phyloP scores from a whole-genome alignment of 2,113 vertebrate species.

The Sinocyclocheilus rhinocerous region DNA sequence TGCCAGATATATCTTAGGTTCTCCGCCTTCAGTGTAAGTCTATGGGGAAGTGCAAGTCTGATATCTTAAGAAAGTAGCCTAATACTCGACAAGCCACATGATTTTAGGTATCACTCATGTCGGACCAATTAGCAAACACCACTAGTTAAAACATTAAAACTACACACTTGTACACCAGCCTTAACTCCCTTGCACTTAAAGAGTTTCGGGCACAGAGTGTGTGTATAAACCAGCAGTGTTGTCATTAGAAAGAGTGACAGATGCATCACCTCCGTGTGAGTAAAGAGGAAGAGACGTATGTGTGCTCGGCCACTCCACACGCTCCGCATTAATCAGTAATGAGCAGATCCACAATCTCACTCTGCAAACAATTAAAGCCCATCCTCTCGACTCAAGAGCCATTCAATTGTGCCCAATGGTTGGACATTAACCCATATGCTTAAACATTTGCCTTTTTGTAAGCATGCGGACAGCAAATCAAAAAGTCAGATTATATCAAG shows the following conservation, averaged over 20 bases:
- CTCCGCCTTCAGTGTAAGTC: background rate
- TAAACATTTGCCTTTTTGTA: slow-evolving; percentile 69
- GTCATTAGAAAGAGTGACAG: background rate
- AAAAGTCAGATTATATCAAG: slow-evolving; percentile 62
- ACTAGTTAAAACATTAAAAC: background rate
- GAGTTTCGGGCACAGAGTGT: background rate
- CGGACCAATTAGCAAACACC: background rate
- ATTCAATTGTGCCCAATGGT: slow-evolving; percentile 64
- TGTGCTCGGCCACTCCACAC: slow-evolving; percentile 44
- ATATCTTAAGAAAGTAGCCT: too few species aligned
- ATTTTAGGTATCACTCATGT: background rate
- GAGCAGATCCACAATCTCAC: slow-evolving; percentile 69
- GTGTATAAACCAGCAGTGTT: background rate
- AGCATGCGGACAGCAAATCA: background rate
- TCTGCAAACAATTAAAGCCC: slow-evolving; percentile 76
- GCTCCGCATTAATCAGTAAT: slow-evolving; percentile 64
- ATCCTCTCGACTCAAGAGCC: slow-evolving; percentile 67
- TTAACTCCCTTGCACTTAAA: background rate
- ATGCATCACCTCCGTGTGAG: slow-evolving; percentile 25
- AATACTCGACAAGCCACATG: background rate
- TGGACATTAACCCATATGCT: slow-evolving; percentile 69
- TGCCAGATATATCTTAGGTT: background rate
- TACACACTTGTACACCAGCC: slow-evolving; percentile 1
- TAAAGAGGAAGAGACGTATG: slow-evolving; percentile 14
- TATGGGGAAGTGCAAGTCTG: background rate